phyloP scores from a whole-genome alignment of 64 coral and sea anemone species.

The Catalaphyllia jardinei region DNA sequence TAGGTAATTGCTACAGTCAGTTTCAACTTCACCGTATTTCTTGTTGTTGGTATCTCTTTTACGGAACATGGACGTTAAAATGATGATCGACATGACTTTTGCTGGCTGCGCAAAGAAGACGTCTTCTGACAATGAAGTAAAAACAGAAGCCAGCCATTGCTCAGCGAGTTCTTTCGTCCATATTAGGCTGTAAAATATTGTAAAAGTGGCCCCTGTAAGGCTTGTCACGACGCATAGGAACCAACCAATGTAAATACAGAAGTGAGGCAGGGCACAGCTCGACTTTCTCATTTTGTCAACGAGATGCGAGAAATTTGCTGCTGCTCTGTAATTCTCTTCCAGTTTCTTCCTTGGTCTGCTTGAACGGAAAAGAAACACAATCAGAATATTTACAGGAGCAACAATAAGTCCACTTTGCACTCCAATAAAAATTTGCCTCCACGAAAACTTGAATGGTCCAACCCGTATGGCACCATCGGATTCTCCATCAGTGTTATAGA shows the following conservation, averaged over 20 bases:
- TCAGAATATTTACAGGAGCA: slow-evolving; percentile 27
- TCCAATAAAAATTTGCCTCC: slow-evolving; percentile 35
- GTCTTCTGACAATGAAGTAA: slow-evolving; percentile 30
- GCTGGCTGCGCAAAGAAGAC: slow-evolving; percentile 36
- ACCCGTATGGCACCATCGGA: slow-evolving; percentile 2
- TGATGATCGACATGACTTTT: background rate
- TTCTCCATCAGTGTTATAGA: slow-evolving; percentile 34
- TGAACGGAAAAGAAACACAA: slow-evolving; percentile 25
- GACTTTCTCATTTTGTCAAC: background rate
- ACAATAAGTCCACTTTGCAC: slow-evolving; percentile 41
- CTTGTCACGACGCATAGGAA: background rate
- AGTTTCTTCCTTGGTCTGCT: background rate
- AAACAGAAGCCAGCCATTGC: slow-evolving; percentile 39
- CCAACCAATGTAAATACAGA: slow-evolving; percentile 17
- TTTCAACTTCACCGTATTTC: background rate
- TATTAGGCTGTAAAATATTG: slow-evolving; percentile 43
- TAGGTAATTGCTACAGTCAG: background rate
- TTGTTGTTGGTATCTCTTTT: background rate
- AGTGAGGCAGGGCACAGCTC: slow-evolving; percentile 5
- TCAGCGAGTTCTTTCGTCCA: slow-evolving; percentile 32
- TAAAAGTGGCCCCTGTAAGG: background rate
- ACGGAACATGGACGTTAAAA: background rate
- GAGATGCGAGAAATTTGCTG: background rate
- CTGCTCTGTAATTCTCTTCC: background rate
- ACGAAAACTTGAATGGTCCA: slow-evolving; percentile 38